phyloP scores from a whole-genome alignment of 2,113 vertebrate species.

The Nesoenas mayeri region DNA sequence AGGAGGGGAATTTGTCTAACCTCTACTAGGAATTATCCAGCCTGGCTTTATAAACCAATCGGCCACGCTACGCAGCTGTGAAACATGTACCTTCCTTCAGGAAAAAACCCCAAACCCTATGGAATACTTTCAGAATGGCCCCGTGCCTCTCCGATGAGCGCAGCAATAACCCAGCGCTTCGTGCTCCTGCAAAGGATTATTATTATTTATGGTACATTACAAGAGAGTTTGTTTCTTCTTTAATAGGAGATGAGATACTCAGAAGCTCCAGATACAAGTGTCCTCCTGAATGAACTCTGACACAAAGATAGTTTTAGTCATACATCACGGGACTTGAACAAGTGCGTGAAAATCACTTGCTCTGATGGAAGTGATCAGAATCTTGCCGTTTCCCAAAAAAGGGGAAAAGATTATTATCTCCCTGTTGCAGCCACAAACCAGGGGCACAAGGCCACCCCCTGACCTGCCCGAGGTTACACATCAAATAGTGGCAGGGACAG shows the following conservation, averaged over 20 bases:
- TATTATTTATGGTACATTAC: constrained; percentile 49
- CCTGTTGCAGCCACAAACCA: not conserved
- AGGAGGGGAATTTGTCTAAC: constrained; percentile 36
- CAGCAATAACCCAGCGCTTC: not conserved
- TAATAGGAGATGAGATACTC: constrained; percentile 31
- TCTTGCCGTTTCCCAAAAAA: not conserved
- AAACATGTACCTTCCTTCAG: not conserved
- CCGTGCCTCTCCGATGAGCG: constrained; percentile 37
- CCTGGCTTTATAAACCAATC: constrained; percentile 39
- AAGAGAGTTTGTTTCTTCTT: constrained; percentile 21
- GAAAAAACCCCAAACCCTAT: not conserved
- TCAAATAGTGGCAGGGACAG: not conserved
- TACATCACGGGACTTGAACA: not conserved
- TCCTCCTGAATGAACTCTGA: constrained; percentile 51
- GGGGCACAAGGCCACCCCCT: not conserved
- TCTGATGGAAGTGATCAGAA: not conserved
- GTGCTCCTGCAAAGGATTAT: not conserved
- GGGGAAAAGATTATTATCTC: not conserved
- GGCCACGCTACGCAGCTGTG: not conserved
- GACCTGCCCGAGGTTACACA: not conserved
- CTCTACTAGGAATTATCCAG: constrained; percentile 27
- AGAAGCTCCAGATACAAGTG: not conserved
- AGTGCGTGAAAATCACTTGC: not conserved
- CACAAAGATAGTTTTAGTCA: not conserved
- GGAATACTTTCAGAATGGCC: constrained; percentile 21